These are phyloP conservation scores for Ormyrus labotus DNA, from an alignment of 2,888 invertebrate genomes.

Conservation along the genomic window DNA sequence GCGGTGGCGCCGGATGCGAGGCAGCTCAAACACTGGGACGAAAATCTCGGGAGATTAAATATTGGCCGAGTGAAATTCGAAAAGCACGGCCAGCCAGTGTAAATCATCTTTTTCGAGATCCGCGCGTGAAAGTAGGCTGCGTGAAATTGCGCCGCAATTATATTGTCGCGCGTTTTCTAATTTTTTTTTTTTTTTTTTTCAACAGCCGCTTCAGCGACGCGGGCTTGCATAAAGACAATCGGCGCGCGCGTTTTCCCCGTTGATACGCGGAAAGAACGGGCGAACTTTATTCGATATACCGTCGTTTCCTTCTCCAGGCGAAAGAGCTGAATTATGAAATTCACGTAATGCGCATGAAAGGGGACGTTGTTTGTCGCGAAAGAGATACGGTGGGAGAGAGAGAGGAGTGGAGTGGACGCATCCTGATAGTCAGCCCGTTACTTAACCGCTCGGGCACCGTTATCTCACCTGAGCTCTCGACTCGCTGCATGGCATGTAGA, in stretches of 20 bases:
- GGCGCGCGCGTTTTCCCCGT: neutral
- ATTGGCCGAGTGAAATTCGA: neutral
- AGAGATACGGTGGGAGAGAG: neutral
- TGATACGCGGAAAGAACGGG: too few relatives aligned
- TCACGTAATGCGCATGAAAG: slow-evolving; percentile 30
- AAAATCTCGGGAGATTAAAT: slow-evolving; percentile 25
- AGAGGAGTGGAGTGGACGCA: slow-evolving; percentile 23
- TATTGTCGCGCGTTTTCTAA: neutral
- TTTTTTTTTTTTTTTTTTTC: neutral
- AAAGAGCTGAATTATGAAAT: slow-evolving; percentile 46
- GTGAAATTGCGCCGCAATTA: neutral
- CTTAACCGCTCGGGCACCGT: slow-evolving; percentile 74
- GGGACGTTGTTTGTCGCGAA: slow-evolving; percentile 21
- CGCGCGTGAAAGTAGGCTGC: slow-evolving; percentile 26
- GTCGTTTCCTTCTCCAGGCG: slow-evolving; percentile 1
- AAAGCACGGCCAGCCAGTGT: too few relatives aligned
- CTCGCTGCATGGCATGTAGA: neutral
- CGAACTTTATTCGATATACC: slow-evolving; percentile 23
- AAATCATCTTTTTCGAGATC: too few relatives aligned
- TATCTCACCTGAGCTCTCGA: slow-evolving; percentile 71
- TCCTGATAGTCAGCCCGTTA: slow-evolving; percentile 68
- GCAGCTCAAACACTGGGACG: neutral
- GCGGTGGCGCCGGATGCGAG: neutral
- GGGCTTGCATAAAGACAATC: neutral
- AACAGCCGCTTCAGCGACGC: neutral